Conservation (phyloP, 2,797 vertebrate genomes). For the Botia kubotai region DNA sequence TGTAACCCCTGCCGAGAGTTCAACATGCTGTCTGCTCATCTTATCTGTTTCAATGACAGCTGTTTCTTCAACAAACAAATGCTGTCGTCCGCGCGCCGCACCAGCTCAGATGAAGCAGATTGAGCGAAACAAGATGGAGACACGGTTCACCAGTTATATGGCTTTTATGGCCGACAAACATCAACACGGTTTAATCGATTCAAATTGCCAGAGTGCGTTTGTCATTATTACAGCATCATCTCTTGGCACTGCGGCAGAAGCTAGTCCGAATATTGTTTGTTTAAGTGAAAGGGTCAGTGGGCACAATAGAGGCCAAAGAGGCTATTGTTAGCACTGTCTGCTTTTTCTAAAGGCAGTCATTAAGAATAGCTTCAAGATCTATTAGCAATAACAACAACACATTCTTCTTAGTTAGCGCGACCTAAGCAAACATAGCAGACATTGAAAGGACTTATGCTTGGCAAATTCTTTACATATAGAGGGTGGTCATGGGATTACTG, state of each 20-base stretch:
- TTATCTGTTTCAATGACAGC: slow-evolving; percentile 32
- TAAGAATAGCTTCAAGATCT: slow-evolving; percentile 47
- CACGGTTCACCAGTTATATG: slow-evolving; percentile 38
- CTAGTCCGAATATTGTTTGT: slow-evolving; percentile 26
- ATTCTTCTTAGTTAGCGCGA: slow-evolving; percentile 43
- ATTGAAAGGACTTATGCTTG: not conserved
- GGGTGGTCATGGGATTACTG: slow-evolving; percentile 24
- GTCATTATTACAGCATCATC: slow-evolving; percentile 42
- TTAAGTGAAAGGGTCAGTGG: slow-evolving; percentile 48
- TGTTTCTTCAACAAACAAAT: slow-evolving; percentile 27
- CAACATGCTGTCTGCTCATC: not conserved
- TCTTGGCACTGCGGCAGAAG: slow-evolving; percentile 21
- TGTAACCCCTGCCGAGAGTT: slow-evolving; percentile 32
- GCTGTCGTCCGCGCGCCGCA: slow-evolving; percentile 1
- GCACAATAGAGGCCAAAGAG: slow-evolving; percentile 41
- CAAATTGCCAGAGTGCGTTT: slow-evolving; percentile 36
- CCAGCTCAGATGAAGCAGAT: slow-evolving; percentile 35
- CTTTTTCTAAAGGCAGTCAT: slow-evolving; percentile 39
- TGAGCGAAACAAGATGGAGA: slow-evolving; percentile 43
- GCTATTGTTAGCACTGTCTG: slow-evolving; percentile 28
- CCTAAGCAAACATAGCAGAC: slow-evolving; percentile 27
- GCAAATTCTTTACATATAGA: slow-evolving; percentile 28
- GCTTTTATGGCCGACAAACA: slow-evolving; percentile 39
- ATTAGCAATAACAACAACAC: slow-evolving; percentile 7
- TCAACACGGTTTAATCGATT: slow-evolving; percentile 49